A percentile compares a stretch with the other conserved stretches of the same genome.
phyloP scores from a whole-genome alignment of 2,888 invertebrate species.

The Endomychus coccineus region DNA sequence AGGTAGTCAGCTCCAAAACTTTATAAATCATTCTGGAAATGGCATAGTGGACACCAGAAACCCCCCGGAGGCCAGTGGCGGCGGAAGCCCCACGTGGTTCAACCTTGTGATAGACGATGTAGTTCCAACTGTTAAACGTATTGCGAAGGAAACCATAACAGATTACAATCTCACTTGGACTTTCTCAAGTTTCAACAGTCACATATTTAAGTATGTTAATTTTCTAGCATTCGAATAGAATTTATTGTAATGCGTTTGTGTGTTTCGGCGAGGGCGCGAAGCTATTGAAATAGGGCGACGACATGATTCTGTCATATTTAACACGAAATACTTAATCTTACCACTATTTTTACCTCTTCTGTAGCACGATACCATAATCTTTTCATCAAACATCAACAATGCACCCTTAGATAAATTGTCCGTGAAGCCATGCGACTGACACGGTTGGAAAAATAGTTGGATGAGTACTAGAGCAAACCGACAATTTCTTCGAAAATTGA shows the following conservation, averaged over 20 bases:
- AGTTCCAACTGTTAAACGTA: conserved; percentile 21
- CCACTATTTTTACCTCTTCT: conserved; percentile 15
- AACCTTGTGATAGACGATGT: conserved; percentile 29
- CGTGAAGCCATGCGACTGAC: too few relatives aligned
- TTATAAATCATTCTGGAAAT: conserved; percentile 43
- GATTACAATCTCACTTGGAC: conserved; percentile 33
- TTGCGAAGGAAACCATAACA: conserved; percentile 36
- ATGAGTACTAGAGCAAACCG: too few relatives aligned
- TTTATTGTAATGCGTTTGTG: conserved; percentile 36
- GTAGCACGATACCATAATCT: conserved; percentile 9
- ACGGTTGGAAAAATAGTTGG: too few relatives aligned
- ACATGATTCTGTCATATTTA: conserved; percentile 40
- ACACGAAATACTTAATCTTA: conserved; percentile 30
- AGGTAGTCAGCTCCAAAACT: conserved; percentile 41
- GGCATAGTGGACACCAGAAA: conserved; percentile 32
- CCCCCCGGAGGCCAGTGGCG: conserved; percentile 31
- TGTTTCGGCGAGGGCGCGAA: conserved; percentile 33
- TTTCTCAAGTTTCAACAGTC: conserved; percentile 11
- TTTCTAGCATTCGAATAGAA: conserved; percentile 29
- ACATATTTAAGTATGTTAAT: conserved; percentile 40
- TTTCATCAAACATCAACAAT: conserved; percentile 7
- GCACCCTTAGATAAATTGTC: too few relatives aligned
- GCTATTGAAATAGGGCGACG: conserved; percentile 41
- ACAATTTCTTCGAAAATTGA: too few relatives aligned
- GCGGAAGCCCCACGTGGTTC: conserved; percentile 24